These are phyloP conservation scores for Atherix ibis DNA, from an alignment of 2,888 invertebrate species.

Conservation along the genomic window DNA sequence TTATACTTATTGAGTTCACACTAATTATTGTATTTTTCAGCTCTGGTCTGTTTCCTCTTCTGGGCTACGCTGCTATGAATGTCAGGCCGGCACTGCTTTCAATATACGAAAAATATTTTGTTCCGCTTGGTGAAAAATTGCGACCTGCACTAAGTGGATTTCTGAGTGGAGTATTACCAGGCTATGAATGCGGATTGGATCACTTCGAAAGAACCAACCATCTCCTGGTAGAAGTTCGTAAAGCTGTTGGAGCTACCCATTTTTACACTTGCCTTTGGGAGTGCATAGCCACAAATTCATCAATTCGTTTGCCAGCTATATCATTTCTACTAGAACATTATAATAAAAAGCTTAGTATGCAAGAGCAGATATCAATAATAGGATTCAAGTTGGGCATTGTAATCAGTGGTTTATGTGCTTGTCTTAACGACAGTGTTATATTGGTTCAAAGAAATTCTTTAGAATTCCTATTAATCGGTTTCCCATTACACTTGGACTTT, in stretches of 20 bases:
- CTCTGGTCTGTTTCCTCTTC: conserved; percentile 70
- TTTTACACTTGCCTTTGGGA: conserved; percentile 85
- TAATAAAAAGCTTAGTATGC: conserved; percentile 59
- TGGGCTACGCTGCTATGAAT: conserved; percentile 79
- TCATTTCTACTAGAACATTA: conserved; percentile 65
- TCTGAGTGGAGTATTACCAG: conserved; percentile 72
- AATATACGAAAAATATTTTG: conserved; percentile 77
- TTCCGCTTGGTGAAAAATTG: conserved; percentile 52
- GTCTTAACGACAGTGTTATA: conserved; percentile 63
- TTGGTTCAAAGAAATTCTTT: conserved; percentile 73
- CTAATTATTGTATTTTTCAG: conserved; percentile 19
- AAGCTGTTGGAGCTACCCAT: conserved; percentile 56
- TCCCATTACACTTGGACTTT: conserved; percentile 70
- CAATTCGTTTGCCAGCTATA: conserved; percentile 66
- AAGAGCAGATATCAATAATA: conserved; percentile 68
- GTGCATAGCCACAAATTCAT: conserved; percentile 63
- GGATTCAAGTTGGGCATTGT: conserved; percentile 71
- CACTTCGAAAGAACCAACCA: conserved; percentile 53
- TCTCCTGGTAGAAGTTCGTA: conserved; percentile 38
- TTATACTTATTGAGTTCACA: neutral
- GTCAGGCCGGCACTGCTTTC: conserved; percentile 66
- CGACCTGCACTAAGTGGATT: conserved; percentile 74
- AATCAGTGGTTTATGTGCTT: conserved; percentile 62
- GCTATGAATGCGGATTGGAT: conserved; percentile 72
- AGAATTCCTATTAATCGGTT: conserved; percentile 65